Conservation (phyloP, 92 coral and sea anemone species). For the Porites rus region DNA sequence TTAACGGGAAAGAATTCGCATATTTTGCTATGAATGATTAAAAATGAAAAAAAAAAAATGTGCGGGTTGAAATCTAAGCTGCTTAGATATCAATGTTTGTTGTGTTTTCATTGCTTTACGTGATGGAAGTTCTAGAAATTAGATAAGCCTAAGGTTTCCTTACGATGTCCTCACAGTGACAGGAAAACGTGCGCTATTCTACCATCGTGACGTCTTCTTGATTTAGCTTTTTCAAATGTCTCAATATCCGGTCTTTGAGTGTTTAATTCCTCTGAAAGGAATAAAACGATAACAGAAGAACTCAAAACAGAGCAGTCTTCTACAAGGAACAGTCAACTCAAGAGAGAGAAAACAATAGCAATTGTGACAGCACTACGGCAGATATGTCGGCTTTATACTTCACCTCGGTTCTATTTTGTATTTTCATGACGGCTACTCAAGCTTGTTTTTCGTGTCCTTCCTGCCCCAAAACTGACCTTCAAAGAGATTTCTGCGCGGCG, state of each 20-base stretch:
- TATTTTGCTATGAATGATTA: too few species aligned
- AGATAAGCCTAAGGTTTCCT: not conserved
- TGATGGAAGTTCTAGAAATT: not conserved
- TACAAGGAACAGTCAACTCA: not conserved
- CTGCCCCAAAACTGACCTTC: not conserved
- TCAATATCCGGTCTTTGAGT: too few species aligned
- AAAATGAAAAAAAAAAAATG: too few species aligned
- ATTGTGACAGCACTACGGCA: not conserved
- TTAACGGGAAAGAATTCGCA: too few species aligned
- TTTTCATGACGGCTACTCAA: not conserved
- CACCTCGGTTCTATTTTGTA: not conserved
- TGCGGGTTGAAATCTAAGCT: too few species aligned
- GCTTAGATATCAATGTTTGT: too few species aligned
- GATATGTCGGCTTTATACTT: not conserved
- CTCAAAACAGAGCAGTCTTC: not conserved
- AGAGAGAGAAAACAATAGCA: not conserved
- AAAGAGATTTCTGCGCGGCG: not conserved
- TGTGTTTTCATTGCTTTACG: not conserved
- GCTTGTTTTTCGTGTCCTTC: constrained; percentile 6
- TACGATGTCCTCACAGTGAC: not conserved
- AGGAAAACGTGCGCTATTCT: too few species aligned
- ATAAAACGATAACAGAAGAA: not conserved
- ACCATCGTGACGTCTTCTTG: too few species aligned
- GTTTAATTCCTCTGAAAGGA: not conserved
- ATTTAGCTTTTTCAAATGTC: too few species aligned